A percentile compares a stretch with the other conserved stretches of the same genome.
Conservation (phyloP, 2,888 invertebrate genomes). For the Theretra japonica region DNA sequence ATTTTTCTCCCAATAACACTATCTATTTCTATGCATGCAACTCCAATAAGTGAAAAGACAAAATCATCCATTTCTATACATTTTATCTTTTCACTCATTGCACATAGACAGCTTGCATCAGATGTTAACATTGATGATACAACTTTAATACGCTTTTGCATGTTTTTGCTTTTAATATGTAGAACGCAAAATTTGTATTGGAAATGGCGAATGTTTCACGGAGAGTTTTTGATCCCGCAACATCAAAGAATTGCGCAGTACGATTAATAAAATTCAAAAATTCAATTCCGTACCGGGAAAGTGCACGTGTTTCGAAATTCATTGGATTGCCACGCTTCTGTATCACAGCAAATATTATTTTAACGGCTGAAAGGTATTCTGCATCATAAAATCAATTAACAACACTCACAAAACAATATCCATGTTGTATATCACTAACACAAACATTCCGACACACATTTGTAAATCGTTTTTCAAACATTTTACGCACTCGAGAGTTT, state of each 20-base stretch:
- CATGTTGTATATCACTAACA: constrained; percentile 49
- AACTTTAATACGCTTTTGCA: constrained; percentile 59
- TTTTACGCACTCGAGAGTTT: constrained; percentile 49
- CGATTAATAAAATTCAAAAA: constrained; percentile 44
- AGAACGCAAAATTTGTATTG: constrained; percentile 37
- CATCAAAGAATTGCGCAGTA: constrained; percentile 11
- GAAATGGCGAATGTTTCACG: constrained; percentile 41
- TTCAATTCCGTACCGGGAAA: constrained; percentile 48
- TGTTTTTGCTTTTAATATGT: constrained; percentile 54
- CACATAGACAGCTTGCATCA: constrained; percentile 70
- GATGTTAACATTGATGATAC: constrained; percentile 40
- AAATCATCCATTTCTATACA: constrained; percentile 34
- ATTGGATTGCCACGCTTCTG: constrained; percentile 51
- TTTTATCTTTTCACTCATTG: constrained; percentile 58
- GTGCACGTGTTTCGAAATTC: constrained; percentile 67
- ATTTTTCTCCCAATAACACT: constrained; percentile 82
- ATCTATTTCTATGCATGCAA: constrained; percentile 78
- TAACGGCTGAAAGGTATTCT: constrained; percentile 48
- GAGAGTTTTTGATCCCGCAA: background rate
- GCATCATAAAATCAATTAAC: constrained; percentile 45
- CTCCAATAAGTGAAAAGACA: constrained; percentile 59
- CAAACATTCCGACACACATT: constrained; percentile 38
- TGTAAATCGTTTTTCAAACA: constrained; percentile 43
- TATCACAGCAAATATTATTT: constrained; percentile 56
- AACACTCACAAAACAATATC: constrained; percentile 44